These are phyloP conservation scores for Contarinia nasturtii DNA, from an alignment of 1,140 invertebrate genomes.

Conservation along the genomic window DNA sequence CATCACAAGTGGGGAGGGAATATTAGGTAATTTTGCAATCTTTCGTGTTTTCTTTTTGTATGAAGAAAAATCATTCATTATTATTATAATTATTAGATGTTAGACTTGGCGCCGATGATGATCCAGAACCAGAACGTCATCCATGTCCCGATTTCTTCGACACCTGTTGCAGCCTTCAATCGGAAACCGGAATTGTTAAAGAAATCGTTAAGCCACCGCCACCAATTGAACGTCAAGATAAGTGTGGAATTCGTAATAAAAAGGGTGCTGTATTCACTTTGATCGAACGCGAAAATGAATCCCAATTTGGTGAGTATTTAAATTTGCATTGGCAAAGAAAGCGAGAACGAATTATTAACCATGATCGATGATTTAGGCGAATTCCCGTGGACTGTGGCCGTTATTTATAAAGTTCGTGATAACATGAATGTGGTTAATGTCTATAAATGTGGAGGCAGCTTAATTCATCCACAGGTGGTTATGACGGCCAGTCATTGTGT, in stretches of 20 bases:
- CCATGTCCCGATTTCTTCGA: conserved; percentile 33
- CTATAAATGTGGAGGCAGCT: conserved; percentile 55
- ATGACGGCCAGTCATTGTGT: conserved; percentile 52
- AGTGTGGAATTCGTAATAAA: conserved; percentile 37
- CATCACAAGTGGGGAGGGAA: conserved; percentile 40
- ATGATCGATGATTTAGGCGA: conserved; percentile 34
- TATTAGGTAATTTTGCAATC: too few relatives aligned
- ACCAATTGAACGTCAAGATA: conserved; percentile 3
- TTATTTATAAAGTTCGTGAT: conserved; percentile 34
- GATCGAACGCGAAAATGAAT: conserved; percentile 33
- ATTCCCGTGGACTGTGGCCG: conserved; percentile 62
- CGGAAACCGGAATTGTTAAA: conserved; percentile 10
- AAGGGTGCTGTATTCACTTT: conserved; percentile 46
- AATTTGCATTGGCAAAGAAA: background rate
- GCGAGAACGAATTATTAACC: background rate
- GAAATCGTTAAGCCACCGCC: background rate
- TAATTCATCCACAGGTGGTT: conserved; percentile 50
- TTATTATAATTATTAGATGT: too few relatives aligned
- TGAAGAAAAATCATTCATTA: too few relatives aligned
- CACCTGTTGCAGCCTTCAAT: conserved; percentile 25
- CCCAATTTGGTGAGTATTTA: conserved; percentile 28
- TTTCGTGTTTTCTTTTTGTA: too few relatives aligned
- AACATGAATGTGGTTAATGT: conserved; percentile 33
- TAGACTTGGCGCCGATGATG: conserved; percentile 20
- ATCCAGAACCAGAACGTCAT: conserved; percentile 17